Evolutionary conservation across 2,113 vertebrate genomes (phyloP).

Genomic region (Climacteris rufus): DNA sequence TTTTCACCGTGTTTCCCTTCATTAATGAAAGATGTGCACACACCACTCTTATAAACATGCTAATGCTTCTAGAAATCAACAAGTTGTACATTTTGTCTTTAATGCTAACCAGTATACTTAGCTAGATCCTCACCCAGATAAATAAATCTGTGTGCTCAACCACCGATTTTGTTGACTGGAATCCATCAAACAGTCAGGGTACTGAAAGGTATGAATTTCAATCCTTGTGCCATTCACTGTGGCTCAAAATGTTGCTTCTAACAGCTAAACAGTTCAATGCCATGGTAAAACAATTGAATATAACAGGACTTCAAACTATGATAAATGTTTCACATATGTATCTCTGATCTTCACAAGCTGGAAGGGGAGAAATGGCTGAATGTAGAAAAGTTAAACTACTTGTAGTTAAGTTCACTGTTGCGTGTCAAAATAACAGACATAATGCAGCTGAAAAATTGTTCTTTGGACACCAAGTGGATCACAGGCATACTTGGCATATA

Average conservation of each 20-base stretch:
- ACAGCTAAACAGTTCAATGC: neutral
- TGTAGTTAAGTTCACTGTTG: neutral
- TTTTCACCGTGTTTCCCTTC: neutral
- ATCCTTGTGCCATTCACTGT: conserved; percentile 1
- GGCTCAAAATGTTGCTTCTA: conserved; percentile 13
- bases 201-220: conserved; percentile 55
- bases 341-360: conserved; percentile 9
- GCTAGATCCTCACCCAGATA: conserved; percentile 12
- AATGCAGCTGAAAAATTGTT: neutral
- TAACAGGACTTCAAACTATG: neutral
- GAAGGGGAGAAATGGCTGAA: neutral
- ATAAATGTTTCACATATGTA: conserved; percentile 18
- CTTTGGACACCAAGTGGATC: neutral
- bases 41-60: neutral
- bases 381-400: conserved; percentile 7
- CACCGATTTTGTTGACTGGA: conserved; percentile 12
- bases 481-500: neutral
- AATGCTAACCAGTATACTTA: neutral
- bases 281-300: neutral
- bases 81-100: neutral
- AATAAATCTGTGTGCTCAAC: conserved; percentile 27
- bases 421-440: conserved; percentile 15
- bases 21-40: neutral
- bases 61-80: neutral
- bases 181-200: neutral